Percentiles rank a stretch among this genome's conserved stretches.
phyloP scores from a whole-genome alignment of 2,888 invertebrate genomes.

The Tridacna gigas region DNA sequence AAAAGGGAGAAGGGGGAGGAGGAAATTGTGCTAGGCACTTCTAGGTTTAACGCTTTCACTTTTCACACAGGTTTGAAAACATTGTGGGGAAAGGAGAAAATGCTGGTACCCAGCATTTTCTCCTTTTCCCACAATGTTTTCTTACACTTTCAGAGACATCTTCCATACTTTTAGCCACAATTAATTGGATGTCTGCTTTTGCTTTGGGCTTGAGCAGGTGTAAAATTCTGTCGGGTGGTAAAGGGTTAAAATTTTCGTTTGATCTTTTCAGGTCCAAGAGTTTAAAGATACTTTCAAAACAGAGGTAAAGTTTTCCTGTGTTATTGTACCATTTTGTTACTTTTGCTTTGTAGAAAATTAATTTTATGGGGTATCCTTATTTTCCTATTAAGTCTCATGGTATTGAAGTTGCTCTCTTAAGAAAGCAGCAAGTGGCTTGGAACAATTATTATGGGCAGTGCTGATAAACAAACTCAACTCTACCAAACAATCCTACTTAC shows the following conservation, averaged over 20 bases:
- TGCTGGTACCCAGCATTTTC: background rate
- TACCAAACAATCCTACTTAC: too few relatives aligned
- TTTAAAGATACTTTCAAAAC: conserved; percentile 95
- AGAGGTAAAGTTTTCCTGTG: conserved; percentile 87
- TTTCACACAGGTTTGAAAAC: too few relatives aligned
- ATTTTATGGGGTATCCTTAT: background rate
- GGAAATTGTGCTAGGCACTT: too few relatives aligned
- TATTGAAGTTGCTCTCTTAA: background rate
- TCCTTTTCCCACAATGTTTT: background rate
- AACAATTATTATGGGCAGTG: background rate
- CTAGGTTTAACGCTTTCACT: too few relatives aligned
- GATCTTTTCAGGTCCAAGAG: conserved; percentile 89
- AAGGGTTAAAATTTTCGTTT: too few relatives aligned
- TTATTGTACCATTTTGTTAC: background rate
- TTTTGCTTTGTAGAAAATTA: background rate
- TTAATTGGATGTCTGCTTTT: too few relatives aligned
- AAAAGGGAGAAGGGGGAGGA: too few relatives aligned
- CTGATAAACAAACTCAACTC: background rate
- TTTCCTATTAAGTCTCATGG: background rate
- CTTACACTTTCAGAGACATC: background rate
- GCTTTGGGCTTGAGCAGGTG: too few relatives aligned
- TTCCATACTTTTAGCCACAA: too few relatives aligned
- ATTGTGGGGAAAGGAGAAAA: background rate
- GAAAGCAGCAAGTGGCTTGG: background rate
- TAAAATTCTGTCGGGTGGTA: too few relatives aligned